Conservation (phyloP, 92 coral and sea anemone genomes). For the Palythoa heliodiscus region DNA sequence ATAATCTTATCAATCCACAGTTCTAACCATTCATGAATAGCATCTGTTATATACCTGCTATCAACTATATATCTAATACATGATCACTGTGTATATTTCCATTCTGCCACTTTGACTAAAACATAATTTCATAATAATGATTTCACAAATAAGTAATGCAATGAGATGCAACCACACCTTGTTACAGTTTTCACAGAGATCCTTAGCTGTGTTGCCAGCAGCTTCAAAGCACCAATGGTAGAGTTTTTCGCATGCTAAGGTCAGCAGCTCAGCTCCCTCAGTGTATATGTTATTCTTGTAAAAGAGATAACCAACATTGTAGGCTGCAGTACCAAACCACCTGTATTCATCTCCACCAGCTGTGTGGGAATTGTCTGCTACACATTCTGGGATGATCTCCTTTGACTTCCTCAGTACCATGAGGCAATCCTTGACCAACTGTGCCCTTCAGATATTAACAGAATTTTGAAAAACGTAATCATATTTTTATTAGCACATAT, state of each 20-base stretch:
- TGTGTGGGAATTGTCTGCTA: slow-evolving; percentile 8
- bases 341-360: slow-evolving; percentile 64
- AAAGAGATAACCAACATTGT: slow-evolving; percentile 68
- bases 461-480: neutral
- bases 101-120: neutral
- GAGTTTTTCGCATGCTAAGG: slow-evolving; percentile 76
- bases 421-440: slow-evolving; percentile 28
- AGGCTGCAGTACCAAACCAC: slow-evolving; percentile 70
- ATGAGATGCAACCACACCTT: slow-evolving; percentile 21
- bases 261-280: slow-evolving; percentile 72
- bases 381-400: neutral
- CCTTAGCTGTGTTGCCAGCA: slow-evolving; percentile 31
- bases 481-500: too few species aligned
- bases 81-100: neutral
- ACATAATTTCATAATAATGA: neutral
- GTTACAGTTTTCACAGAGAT: neutral
- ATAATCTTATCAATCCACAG: too few species aligned
- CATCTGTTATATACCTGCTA: too few species aligned
- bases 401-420: slow-evolving; percentile 19
- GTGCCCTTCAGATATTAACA: neutral
- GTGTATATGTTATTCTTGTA: slow-evolving; percentile 68
- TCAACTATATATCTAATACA: too few species aligned
- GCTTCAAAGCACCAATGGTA: slow-evolving; percentile 71
- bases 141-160: neutral
- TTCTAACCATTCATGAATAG: too few species aligned